Percentiles rank a stretch among this genome's conserved stretches.
Evolutionary conservation across 2,797 vertebrate genomes (phyloP).

Genomic region (Cossypha heuglini): DNA sequence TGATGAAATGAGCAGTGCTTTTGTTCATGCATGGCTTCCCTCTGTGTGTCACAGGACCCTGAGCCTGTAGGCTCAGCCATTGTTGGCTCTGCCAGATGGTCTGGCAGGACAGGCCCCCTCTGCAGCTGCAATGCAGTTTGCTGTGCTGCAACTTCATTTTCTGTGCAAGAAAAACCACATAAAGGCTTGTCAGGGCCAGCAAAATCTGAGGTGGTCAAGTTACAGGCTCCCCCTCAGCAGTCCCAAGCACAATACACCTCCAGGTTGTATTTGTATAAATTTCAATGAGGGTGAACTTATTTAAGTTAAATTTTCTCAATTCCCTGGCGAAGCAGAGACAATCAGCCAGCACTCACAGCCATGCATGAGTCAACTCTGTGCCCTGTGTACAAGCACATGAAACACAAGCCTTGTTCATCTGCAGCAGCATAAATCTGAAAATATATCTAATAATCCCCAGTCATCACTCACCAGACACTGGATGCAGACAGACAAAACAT

Average conservation of each 20-base stretch:
- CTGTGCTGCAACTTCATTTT: not conserved
- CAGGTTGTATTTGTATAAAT: not conserved
- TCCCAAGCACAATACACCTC: not conserved
- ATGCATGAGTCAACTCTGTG: accelerated
- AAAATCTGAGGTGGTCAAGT: not conserved
- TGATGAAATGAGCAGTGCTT: not conserved
- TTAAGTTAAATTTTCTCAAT: not conserved
- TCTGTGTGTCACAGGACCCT: not conserved
- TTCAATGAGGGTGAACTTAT: accelerated
- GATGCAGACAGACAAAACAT: not conserved
- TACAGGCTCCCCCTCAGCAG: not conserved
- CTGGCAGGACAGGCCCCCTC: accelerated
- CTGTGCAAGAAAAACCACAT: accelerated
- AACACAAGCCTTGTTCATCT: not conserved
- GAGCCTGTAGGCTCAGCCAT: not conserved
- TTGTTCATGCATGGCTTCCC: not conserved
- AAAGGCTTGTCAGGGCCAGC: not conserved
- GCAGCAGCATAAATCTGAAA: not conserved
- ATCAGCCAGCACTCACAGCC: not conserved
- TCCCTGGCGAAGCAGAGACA: not conserved
- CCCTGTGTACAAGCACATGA: not conserved
- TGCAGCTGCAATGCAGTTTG: not conserved
- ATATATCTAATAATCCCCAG: not conserved
- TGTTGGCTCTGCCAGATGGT: not conserved
- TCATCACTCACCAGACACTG: not conserved